Conservation (phyloP, 1,140 invertebrate species). For the Pachypsylla venusta region DNA sequence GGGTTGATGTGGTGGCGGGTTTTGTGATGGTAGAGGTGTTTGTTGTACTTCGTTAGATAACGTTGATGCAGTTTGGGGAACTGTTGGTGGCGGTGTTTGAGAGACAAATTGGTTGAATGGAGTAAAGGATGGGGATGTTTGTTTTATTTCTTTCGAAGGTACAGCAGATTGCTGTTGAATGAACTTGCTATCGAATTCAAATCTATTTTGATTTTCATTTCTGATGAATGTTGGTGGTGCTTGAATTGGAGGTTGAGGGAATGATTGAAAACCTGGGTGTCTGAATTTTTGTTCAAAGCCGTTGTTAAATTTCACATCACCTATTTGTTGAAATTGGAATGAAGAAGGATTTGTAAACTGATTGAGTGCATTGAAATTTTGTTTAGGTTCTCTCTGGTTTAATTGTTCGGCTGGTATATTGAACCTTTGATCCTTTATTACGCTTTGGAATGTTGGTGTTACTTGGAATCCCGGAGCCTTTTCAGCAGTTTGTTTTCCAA, state of each 20-base stretch:
- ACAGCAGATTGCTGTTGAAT: neutral
- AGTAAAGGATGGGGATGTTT: neutral
- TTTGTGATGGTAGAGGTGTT: neutral
- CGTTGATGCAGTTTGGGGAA: constrained; percentile 16
- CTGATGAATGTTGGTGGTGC: neutral
- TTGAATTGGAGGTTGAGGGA: neutral
- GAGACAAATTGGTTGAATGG: constrained; percentile 1
- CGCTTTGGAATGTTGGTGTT: neutral
- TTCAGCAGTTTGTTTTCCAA: constrained; percentile 3
- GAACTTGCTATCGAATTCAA: constrained; percentile 5
- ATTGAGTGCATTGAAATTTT: neutral
- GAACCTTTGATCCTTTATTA: constrained; percentile 1
- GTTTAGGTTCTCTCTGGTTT: constrained; percentile 1
- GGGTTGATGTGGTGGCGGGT: constrained; percentile 51
- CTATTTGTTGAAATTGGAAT: neutral
- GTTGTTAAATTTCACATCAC: neutral
- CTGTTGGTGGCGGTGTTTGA: constrained; percentile 8
- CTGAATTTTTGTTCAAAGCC: constrained; percentile 1
- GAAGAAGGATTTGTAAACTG: neutral
- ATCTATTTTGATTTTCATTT: neutral
- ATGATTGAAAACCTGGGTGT: neutral
- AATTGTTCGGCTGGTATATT: neutral
- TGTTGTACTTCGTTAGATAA: constrained; percentile 24
- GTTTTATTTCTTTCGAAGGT: neutral
- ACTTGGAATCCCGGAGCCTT: neutral